Percentiles rank a stretch among this genome's conserved stretches.
Conservation (phyloP, 2,888 invertebrate species). For the Criorhina ranunculi region DNA sequence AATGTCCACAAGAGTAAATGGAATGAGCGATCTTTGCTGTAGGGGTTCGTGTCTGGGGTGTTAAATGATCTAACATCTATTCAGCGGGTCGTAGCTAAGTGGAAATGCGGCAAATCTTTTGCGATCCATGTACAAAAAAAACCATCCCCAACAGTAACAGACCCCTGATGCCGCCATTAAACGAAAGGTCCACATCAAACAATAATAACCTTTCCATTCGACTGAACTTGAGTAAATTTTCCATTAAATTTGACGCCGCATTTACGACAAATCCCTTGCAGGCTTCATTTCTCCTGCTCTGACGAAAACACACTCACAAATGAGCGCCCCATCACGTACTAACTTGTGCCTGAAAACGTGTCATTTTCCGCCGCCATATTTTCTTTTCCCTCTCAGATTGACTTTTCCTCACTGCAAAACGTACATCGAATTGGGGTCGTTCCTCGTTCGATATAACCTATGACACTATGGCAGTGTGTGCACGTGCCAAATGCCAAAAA, state of each 20-base stretch:
- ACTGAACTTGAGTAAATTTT: neutral
- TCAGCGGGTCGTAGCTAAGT: too few species aligned
- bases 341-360: neutral
- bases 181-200: too few species aligned
- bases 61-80: too few species aligned
- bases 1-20: too few species aligned
- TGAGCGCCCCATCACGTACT: constrained; percentile 2
- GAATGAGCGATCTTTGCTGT: too few species aligned
- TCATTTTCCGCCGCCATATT: neutral
- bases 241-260: neutral
- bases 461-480: neutral
- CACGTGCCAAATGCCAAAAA: constrained; percentile 6
- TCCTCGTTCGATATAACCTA: neutral
- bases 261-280: constrained; percentile 1
- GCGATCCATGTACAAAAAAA: too few species aligned
- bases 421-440: neutral
- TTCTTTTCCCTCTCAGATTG: constrained; percentile 5
- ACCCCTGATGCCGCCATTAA: too few species aligned
- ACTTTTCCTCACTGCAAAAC: constrained; percentile 2
- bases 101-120: too few species aligned
- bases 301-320: neutral
- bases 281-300: neutral
- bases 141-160: too few species aligned
- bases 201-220: constrained; percentile 1
- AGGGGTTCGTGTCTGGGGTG: too few species aligned